These are phyloP conservation scores for Florisuga fusca DNA, from an alignment of 2,797 vertebrate genomes.

Conservation along the genomic window DNA sequence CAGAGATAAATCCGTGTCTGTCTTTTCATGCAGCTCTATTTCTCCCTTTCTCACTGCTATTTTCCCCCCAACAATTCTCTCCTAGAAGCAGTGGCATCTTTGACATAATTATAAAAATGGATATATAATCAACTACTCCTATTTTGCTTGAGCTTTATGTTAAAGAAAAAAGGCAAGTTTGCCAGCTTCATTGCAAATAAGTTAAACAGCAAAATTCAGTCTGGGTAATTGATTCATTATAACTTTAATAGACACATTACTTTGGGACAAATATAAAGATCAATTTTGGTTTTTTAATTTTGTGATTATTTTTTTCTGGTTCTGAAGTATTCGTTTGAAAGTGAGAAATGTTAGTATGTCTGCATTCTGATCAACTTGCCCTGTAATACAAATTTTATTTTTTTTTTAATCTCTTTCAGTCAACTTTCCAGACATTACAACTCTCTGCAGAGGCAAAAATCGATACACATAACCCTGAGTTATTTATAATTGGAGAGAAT, in stretches of 20 bases:
- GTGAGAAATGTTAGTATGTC: not conserved
- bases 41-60: not conserved
- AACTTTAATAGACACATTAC: not conserved
- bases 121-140: not conserved
- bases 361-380: not conserved
- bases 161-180: not conserved
- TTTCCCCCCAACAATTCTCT: not conserved
- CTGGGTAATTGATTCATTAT: not conserved
- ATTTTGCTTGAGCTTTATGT: not conserved
- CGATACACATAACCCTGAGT: constrained; percentile 81
- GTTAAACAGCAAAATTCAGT: not conserved
- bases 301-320: not conserved
- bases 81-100: not conserved
- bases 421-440: constrained; percentile 84
- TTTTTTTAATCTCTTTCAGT: constrained; percentile 74
- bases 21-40: not conserved
- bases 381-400: not conserved
- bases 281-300: not conserved
- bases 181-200: not conserved
- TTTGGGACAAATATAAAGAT: not conserved
- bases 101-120: constrained; percentile 5
- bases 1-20: not conserved
- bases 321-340: not conserved
- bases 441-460: constrained; percentile 82
- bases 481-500: constrained; percentile 83